Evolutionary conservation across 2,797 vertebrate species (phyloP), one percentile per base, ranked within the genome.

Genomic region (Poeciliopsis infans): DNA sequence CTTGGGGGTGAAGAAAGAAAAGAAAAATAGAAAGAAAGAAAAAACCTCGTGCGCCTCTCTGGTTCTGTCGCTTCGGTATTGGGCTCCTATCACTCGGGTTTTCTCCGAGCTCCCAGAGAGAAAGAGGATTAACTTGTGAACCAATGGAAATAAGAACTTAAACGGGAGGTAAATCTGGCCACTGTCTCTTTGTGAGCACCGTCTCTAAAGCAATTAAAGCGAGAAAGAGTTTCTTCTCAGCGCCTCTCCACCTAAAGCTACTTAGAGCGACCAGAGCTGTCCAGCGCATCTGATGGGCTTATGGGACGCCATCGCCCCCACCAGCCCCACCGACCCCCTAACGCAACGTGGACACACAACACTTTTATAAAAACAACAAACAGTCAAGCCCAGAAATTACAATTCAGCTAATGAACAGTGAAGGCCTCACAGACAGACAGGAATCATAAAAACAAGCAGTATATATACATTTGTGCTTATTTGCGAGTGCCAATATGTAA

Each of bases 51-150:
- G 92, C 84, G 89, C 87, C 79, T 91, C 82, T 86, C 84, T 86
- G 85, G 78, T 87, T 88, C 79, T 89, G 88, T 91, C 85, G 78
- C 86, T 51, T n/a, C 88, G 69, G 82, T 74, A 87, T 39, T 41
- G 87, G 89, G 80, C 90, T 91, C 82, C 85, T 90, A 93, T 94
- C 92, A 92, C 88, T 91, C 82, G 74, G 31, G 79, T 81, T 93
- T 83, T 92, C 92, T 93, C 70, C 92, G 85, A 94, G 95, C 95
- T 96, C 95, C 96, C 94, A 96, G 96, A 96, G 94, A 96, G 95
- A 97, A 97, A 97, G 95, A 95, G 97, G 97, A 97, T 97, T 97
- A 98, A 98, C 97, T 97, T 97, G 97, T 98, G 97, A 98, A 97
- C 96, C 96, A 96, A 97, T 97, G 96, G 96, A 97, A 97, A 97